Conservation (phyloP, 2,797 vertebrate species). For the Ficedula albicollis region DNA sequence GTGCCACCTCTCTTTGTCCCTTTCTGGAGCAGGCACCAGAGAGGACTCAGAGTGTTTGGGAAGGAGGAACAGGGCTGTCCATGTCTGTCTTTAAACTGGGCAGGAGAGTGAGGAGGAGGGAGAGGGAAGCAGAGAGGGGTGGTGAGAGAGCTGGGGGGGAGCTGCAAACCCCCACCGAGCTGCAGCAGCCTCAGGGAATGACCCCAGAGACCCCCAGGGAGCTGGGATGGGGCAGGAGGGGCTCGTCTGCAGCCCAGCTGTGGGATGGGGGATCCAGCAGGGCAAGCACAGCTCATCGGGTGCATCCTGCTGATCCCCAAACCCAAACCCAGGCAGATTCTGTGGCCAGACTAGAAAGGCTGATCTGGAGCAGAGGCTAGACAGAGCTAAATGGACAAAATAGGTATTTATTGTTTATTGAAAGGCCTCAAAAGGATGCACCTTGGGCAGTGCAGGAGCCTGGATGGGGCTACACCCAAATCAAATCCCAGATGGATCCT, state of each 20-base stretch:
- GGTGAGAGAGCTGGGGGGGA: not conserved
- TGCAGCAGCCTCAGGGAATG: not conserved
- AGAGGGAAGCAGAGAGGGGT: not conserved
- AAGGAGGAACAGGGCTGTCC: not conserved
- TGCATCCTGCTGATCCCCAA: not conserved
- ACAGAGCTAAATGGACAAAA: too few species aligned
- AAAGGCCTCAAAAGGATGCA: too few species aligned
- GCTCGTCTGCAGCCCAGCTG: rapidly evolving
- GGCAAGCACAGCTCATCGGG: rapidly evolving
- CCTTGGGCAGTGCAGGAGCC: too few species aligned
- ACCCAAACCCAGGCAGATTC: rapidly evolving
- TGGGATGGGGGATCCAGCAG: too few species aligned
- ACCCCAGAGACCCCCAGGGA: not conserved
- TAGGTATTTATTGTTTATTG: too few species aligned
- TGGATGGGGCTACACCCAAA: too few species aligned
- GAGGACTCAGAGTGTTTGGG: not conserved
- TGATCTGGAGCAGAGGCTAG: too few species aligned
- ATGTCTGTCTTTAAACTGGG: not conserved
- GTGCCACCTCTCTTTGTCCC: not conserved
- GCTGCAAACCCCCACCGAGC: not conserved
- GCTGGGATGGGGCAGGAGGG: not conserved
- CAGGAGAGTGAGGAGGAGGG: not conserved
- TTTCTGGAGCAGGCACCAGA: not conserved
- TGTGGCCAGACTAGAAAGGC: too few species aligned
- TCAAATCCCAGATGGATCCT: too few species aligned